Base-by-base conservation (phyloP, 2,888 invertebrate genomes). In the Hecatera dysodea region DNA sequence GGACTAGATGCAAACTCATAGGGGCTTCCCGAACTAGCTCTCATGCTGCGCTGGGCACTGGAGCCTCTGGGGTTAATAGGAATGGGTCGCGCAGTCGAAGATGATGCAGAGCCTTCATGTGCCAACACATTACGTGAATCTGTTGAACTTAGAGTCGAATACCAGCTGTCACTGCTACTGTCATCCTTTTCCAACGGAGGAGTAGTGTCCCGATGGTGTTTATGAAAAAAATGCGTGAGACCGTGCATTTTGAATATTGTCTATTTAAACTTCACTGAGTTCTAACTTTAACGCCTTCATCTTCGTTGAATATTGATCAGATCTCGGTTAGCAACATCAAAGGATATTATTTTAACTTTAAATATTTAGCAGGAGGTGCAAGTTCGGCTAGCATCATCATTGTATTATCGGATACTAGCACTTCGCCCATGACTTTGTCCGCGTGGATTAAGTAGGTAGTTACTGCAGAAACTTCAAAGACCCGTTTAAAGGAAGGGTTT, bases 91-190 rank as follows among this genome's bases (percentile, higher is more conserved):
- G 87, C 67, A n/a, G 80, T 55, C 15, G 63, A 60, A n/a, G 77
- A 56, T 46, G 79, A 46, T 1, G 63, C n/a, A 19, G 86, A 78
- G 15, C 68, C 73, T 2, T 93, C 92, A 81, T 89, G 87, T n/a
- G 87, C 83, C 15, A 85, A 61, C 6, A 86, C 77, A 59, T 81
- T 78, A 9, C 88, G 89, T 2, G 93, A 90, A 46, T 93, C 92
- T 27, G 84, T 78, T 0, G 93, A 89, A 70, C 90, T 93, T 39
- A 89, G 68, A 9, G 93, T 87, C 7, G 95, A 94, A 73, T 93
- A 93, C 95, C 96, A 96, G 86, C 95, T 95, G 19, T 96, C 80
- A 42, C 67, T 96, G 1, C 93, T 81, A 73, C 95, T 96, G 27
- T 96, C 90, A 67, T 96, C 96, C 79, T 90, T 92, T 17, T 93